Base-by-base conservation (phyloP, 2,888 invertebrate species). In the Diarsia rubi region DNA sequence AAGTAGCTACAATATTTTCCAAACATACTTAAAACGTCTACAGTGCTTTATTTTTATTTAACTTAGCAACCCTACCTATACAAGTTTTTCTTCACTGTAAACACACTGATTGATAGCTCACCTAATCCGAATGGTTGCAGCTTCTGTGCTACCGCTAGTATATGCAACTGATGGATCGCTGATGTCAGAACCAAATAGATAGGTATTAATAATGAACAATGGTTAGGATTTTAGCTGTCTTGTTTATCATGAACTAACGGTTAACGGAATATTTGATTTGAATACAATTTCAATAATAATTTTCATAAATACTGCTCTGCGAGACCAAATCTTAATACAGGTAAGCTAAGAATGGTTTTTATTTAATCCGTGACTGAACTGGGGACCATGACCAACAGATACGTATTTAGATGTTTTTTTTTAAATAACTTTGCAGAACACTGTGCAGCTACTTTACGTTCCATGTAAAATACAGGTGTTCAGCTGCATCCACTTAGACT, bases 101-200 rank as follows among this genome's bases (percentile, higher is more conserved):
- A 70, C 62, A 44, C 6, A n/a, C 44, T 86, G 86, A 86, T 82
- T 87, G 86, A 84, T 82, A 63, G 82, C 69, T 82, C 80, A 84
- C 80, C 78, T 87, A 80, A 83, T 73, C 8, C 19, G 65, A 66
- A 87, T 73, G 42, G 57, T 67, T 70, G 75, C 68, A 64, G 78
- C 83, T 87, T 80, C 87, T 80, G 76, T 60, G 52, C 47, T 84
- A 52, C 69, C 64, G 27, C 37, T 37, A 37, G 37, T 37, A 42
- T 59, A 47, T 24, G 47, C 4, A 68, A 57, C 64, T 80, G 73
- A 84, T 78, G 64, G 44, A 70, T 70, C 19, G 42, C 73, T 67
- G 69, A 73, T 70, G 69, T 73, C 69, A 67, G 73, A 78, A 65
- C 27, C 6, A 27, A 57, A 42, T 73, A 37, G 2, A 72, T 73